Percentiles rank a stretch among this genome's conserved stretches.
These are phyloP conservation scores for Peromyscus melanophrys DNA, from an alignment of 2,797 vertebrate genomes.

Conservation along the genomic window DNA sequence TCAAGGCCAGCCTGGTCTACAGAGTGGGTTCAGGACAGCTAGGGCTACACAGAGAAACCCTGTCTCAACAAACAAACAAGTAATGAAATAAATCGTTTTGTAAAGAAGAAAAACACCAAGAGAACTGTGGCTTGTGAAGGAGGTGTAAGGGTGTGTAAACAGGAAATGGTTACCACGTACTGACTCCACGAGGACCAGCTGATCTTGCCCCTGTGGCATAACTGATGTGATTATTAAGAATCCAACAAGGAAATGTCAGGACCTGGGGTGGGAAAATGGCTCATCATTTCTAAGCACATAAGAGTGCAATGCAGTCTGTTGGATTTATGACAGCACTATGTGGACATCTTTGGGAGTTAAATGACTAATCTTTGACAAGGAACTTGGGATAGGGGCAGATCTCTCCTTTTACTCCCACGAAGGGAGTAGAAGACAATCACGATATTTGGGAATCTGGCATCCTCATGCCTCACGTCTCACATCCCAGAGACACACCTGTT, in stretches of 20 bases:
- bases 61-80: not conserved
- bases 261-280: not conserved
- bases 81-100: not conserved
- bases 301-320: not conserved
- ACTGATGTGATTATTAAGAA: not conserved
- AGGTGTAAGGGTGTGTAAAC: not conserved
- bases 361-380: not conserved
- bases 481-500: not conserved
- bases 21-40: not conserved
- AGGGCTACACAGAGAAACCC: not conserved
- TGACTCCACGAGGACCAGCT: not conserved
- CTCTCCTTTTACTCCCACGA: not conserved
- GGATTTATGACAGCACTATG: fast-evolving
- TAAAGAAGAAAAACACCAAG: not conserved
- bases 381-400: not conserved
- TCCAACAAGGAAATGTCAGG: not conserved
- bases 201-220: fast-evolving
- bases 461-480: not conserved
- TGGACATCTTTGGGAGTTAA: not conserved
- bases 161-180: too few species aligned
- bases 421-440: not conserved
- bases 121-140: not conserved
- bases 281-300: not conserved
- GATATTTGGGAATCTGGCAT: not conserved
- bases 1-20: not conserved